Evolutionary conservation across 2,113 vertebrate genomes (phyloP).

Genomic region (Candoia aspera): DNA sequence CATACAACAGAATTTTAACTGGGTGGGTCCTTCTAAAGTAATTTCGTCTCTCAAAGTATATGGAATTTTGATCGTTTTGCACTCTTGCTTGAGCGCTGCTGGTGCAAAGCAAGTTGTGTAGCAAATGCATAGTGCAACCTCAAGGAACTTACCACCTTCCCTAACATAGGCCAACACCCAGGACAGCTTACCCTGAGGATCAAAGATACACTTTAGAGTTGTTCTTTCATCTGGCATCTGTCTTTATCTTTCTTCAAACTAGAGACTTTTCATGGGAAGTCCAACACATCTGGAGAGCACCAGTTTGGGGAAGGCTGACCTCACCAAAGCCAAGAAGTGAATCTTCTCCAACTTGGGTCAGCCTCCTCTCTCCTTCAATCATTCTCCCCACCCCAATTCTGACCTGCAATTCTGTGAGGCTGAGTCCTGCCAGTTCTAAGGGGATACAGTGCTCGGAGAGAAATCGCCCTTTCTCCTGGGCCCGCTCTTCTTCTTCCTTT

Average conservation of each 20-base stretch:
- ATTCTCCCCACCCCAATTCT: background rate
- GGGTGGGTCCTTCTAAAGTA: background rate
- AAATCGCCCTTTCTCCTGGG: conserved; percentile 66
- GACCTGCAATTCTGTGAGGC: background rate
- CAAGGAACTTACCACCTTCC: background rate
- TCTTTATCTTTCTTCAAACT: background rate
- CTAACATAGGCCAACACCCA: background rate
- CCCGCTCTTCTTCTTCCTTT: conserved; percentile 36
- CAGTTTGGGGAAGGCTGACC: background rate
- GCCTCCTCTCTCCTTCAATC: background rate
- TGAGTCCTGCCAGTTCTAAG: background rate
- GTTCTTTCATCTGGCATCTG: background rate
- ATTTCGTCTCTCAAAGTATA: background rate
- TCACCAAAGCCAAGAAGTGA: background rate
- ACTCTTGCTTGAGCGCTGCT: background rate
- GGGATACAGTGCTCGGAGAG: background rate
- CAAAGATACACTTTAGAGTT: background rate
- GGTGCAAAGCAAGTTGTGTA: background rate
- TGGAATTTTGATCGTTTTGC: background rate
- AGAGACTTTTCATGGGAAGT: background rate
- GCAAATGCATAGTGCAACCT: background rate
- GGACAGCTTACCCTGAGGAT: background rate
- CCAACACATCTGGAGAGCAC: background rate
- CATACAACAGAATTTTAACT: background rate
- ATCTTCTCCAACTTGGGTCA: background rate